These are phyloP conservation scores for Alaudala cheleensis DNA, from an alignment of 2,113 vertebrate species.

Conservation along the genomic window DNA sequence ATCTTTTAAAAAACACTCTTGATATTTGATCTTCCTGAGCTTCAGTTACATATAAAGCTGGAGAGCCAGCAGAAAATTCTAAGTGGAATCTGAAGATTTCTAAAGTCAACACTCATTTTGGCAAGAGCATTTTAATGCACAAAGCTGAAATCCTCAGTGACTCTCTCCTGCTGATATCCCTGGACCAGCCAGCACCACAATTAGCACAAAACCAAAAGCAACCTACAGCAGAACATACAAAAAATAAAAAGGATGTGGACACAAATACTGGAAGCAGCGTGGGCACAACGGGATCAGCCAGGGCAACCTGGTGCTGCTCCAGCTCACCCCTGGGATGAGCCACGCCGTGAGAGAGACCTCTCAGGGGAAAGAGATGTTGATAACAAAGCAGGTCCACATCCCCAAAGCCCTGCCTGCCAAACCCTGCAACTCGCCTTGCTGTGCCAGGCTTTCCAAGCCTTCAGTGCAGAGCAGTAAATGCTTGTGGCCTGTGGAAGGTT, in stretches of 20 bases:
- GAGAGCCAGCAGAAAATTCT: conserved; percentile 44
- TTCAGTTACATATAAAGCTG: conserved; percentile 32
- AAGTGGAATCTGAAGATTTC: conserved; percentile 63
- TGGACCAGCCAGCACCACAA: background rate
- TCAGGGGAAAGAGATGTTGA: conserved; percentile 28
- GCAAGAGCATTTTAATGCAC: conserved; percentile 8
- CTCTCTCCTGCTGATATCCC: conserved; percentile 9
- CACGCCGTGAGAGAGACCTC: background rate
- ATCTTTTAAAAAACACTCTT: background rate
- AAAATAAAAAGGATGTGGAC: background rate
- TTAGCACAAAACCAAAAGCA: background rate
- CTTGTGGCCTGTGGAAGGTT: background rate
- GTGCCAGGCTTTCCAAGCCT: conserved; percentile 31
- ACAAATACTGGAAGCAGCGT: background rate
- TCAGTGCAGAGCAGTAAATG: background rate
- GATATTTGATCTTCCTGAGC: conserved; percentile 45
- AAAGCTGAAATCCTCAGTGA: conserved; percentile 40
- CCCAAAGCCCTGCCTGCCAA: conserved; percentile 14
- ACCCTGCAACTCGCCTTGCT: background rate
- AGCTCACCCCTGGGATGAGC: background rate
- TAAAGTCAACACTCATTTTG: conserved; percentile 53
- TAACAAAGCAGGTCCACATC: conserved; percentile 18
- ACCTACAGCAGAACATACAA: background rate
- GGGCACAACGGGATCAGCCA: background rate
- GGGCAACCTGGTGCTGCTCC: background rate